Evolutionary conservation across 2,888 invertebrate species (phyloP).

Genomic region (Harpagoxenus sublaevis): DNA sequence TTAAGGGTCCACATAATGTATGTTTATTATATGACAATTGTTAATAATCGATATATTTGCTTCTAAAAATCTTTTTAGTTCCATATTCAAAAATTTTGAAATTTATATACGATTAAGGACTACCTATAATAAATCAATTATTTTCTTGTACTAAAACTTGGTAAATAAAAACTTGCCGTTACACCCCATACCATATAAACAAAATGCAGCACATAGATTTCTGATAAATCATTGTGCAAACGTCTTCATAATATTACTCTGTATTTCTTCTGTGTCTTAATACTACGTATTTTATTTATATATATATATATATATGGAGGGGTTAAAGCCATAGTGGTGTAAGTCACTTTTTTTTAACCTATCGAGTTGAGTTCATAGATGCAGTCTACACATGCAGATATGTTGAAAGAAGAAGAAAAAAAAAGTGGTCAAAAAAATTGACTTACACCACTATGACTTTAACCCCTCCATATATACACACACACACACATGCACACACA

Average conservation of each 20-base stretch:
- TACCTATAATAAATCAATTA: background rate
- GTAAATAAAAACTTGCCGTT: background rate
- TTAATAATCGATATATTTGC: background rate
- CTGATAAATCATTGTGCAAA: slow-evolving; percentile 7
- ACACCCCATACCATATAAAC: background rate
- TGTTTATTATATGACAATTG: slow-evolving; percentile 1
- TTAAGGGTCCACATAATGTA: background rate
- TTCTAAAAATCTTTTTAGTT: slow-evolving; percentile 2
- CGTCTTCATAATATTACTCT: background rate
- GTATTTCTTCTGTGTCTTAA: background rate
- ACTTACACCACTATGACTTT: too few species aligned
- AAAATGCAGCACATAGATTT: slow-evolving; percentile 1
- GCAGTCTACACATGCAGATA: too few species aligned
- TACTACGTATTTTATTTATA: background rate
- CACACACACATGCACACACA: background rate
- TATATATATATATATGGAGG: background rate
- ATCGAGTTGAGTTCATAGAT: too few species aligned
- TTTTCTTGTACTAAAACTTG: background rate
- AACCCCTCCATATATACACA: too few species aligned
- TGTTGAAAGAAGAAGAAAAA: too few species aligned
- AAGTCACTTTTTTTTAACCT: too few species aligned
- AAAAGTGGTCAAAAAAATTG: too few species aligned
- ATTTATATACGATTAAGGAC: background rate
- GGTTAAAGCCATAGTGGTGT: too few species aligned
- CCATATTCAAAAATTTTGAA: background rate